Evolutionary conservation across 1,140 invertebrate genomes (phyloP).

Genomic region (Cryptotermes secundus): DNA sequence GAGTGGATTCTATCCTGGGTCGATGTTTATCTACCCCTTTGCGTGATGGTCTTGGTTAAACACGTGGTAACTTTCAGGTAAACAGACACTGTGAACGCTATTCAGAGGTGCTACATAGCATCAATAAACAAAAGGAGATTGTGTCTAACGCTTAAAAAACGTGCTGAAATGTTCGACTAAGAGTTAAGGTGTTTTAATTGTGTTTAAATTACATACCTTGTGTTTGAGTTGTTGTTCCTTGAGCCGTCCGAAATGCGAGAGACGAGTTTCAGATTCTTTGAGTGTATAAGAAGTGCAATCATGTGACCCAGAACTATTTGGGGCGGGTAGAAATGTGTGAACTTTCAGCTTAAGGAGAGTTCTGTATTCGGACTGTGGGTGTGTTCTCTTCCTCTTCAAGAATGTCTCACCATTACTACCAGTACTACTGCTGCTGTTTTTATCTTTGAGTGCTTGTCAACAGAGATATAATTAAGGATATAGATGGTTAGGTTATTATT

Average conservation of each 20-base stretch:
- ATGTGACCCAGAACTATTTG: background rate
- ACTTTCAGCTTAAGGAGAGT: background rate
- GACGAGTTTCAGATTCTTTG: background rate
- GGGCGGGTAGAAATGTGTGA: background rate
- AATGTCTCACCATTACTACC: no score
- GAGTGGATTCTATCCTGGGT: no score
- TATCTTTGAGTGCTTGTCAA: no score
- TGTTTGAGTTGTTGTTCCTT: background rate
- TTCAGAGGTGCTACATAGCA: background rate
- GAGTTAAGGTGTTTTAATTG: conserved; percentile 6
- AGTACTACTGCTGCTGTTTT: no score
- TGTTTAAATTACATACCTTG: background rate
- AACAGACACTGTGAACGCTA: background rate
- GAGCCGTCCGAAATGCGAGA: background rate
- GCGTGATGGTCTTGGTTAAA: no score
- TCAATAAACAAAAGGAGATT: background rate
- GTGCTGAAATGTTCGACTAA: background rate
- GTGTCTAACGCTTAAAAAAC: background rate
- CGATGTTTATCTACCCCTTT: no score
- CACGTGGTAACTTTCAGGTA: no score
- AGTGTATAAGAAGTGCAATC: background rate
- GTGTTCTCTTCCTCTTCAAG: no score
- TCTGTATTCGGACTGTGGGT: background rate
- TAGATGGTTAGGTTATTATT: no score
- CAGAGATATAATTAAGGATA: no score